phyloP scores from a whole-genome alignment of 2,113 vertebrate genomes.

The Nettapus auritus region DNA sequence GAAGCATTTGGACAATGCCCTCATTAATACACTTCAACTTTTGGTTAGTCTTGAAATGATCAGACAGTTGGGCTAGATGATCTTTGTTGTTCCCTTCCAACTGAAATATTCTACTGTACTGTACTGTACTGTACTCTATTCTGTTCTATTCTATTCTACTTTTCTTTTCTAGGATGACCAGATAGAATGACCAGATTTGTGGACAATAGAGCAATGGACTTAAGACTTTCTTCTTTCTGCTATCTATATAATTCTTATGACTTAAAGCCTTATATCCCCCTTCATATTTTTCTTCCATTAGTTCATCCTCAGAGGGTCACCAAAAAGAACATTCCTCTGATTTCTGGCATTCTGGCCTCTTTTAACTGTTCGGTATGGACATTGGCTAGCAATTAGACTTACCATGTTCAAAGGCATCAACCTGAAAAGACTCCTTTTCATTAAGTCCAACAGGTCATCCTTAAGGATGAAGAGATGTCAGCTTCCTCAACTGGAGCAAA shows the following conservation, averaged over 20 bases:
- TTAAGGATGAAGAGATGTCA: neutral
- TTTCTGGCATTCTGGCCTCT: neutral
- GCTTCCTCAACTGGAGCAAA: neutral
- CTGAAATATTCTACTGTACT: neutral
- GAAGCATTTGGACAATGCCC: neutral
- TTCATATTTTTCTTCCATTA: neutral
- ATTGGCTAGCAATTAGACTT: neutral
- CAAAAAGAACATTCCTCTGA: neutral
- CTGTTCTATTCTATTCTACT: too few relatives aligned
- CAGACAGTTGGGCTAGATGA: neutral
- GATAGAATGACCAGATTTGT: neutral
- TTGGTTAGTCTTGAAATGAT: neutral
- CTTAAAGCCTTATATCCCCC: neutral
- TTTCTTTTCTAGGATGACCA: neutral
- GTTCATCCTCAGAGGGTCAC: neutral
- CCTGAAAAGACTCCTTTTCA: neutral
- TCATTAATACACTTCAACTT: neutral
- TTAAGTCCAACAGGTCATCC: neutral
- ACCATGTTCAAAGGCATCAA: neutral
- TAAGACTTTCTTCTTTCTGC: neutral
- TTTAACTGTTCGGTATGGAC: neutral
- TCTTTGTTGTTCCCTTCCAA: neutral
- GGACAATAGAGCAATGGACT: neutral
- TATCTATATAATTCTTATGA: neutral
- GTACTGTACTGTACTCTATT: too few relatives aligned